Percentiles rank a stretch among this genome's conserved stretches.
Conservation (phyloP, 2,888 invertebrate genomes). For the Lissonota sp. region DNA sequence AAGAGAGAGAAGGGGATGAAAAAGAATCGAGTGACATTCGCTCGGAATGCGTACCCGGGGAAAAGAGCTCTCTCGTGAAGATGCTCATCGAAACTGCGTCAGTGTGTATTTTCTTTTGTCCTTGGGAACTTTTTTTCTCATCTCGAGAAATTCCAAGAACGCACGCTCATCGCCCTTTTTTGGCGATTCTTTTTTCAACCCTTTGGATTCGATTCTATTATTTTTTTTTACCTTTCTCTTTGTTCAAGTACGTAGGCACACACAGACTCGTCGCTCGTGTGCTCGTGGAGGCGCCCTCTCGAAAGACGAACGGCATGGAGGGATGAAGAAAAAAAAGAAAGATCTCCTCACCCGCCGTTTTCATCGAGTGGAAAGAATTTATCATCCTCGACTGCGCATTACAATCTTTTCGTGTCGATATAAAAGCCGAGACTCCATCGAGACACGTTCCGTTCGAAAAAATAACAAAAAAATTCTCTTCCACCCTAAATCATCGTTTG, state of each 20-base stretch:
- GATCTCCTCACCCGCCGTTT: conserved; percentile 51
- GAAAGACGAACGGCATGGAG: conserved; percentile 21
- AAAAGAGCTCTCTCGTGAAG: conserved; percentile 57
- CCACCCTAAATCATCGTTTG: conserved; percentile 21
- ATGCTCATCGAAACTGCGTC: conserved; percentile 63
- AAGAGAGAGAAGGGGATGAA: conserved; percentile 24
- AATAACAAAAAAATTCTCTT: conserved; percentile 27
- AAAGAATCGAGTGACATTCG: conserved; percentile 61
- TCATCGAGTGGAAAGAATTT: conserved; percentile 62
- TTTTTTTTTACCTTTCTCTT: conserved; percentile 58
- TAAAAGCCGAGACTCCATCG: conserved; percentile 17
- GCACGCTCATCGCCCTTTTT: conserved; percentile 37
- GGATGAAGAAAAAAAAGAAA: conserved; percentile 36
- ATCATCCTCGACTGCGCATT: conserved; percentile 22
- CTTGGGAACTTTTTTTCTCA: conserved; percentile 57
- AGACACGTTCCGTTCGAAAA: conserved; percentile 11
- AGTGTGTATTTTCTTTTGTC: conserved; percentile 71
- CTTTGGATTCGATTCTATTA: conserved; percentile 54
- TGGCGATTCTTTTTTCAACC: conserved; percentile 19
- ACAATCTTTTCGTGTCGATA: conserved; percentile 18
- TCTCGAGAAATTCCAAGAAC: conserved; percentile 71
- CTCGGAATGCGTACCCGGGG: conserved; percentile 66
- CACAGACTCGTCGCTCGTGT: conserved; percentile 43
- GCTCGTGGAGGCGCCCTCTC: conserved; percentile 33
- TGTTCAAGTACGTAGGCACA: conserved; percentile 63